A percentile compares a stretch with the other conserved stretches of the same genome.
phyloP scores from a whole-genome alignment of 2,888 invertebrate genomes.

The Esperia sulphurella region DNA sequence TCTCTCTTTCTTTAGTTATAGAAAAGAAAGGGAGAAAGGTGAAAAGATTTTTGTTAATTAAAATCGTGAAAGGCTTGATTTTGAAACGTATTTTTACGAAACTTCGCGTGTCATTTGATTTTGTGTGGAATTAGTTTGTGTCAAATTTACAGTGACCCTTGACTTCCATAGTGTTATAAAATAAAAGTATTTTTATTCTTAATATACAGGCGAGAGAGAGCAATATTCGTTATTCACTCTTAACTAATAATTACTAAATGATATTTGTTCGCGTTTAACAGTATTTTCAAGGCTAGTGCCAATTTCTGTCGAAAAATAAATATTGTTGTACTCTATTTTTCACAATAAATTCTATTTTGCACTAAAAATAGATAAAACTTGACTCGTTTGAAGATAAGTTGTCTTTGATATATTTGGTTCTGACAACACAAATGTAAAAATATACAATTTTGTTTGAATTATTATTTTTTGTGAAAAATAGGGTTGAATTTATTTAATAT shows the following conservation, averaged over 20 bases:
- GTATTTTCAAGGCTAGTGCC: constrained; percentile 34
- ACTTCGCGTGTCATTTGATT: background rate
- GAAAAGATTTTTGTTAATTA: too few species aligned
- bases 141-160: constrained; percentile 19
- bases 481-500: background rate
- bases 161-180: constrained; percentile 21
- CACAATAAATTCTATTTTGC: too few species aligned
- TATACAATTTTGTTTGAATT: too few species aligned
- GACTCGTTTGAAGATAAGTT: too few species aligned
- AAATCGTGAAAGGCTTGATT: background rate
- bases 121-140: constrained; percentile 11
- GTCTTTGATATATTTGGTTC: too few species aligned
- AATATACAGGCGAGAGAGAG: constrained; percentile 17
- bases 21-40: too few species aligned
- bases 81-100: background rate
- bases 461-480: too few species aligned
- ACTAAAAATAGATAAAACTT: too few species aligned
- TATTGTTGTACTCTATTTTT: background rate
- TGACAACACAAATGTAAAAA: too few species aligned
- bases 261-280: constrained; percentile 13
- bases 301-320: constrained; percentile 9
- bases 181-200: constrained; percentile 20
- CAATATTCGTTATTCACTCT: constrained; percentile 13
- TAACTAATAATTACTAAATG: constrained; percentile 1
- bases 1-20: too few species aligned